phyloP scores from a whole-genome alignment of 2,797 vertebrate species.

The Coregonus suidteri region DNA sequence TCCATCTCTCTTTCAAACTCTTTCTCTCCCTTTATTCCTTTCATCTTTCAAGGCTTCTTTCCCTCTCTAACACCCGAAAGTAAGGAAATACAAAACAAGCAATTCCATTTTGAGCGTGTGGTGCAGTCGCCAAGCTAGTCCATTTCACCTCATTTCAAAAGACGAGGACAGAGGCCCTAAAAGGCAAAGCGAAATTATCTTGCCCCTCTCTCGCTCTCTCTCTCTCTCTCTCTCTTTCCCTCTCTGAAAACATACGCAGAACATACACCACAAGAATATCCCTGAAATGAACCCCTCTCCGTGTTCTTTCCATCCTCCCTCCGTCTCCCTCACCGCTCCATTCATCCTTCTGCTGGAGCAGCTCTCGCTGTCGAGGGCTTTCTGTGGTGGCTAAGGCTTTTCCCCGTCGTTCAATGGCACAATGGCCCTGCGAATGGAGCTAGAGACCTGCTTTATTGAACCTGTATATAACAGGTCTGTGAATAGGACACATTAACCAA shows the following conservation, averaged over 20 bases:
- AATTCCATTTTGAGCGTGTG: too few species aligned
- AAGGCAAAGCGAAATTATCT: background rate
- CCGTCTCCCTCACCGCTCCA: background rate
- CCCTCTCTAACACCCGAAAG: background rate
- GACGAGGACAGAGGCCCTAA: background rate
- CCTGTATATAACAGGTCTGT: slow-evolving; percentile 72
- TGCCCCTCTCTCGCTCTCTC: background rate
- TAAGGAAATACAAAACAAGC: too few species aligned
- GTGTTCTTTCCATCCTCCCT: slow-evolving; percentile 39
- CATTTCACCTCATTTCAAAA: background rate
- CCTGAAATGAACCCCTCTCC: slow-evolving; percentile 23
- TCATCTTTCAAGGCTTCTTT: background rate
- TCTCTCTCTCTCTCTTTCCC: background rate
- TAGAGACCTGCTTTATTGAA: slow-evolving; percentile 75
- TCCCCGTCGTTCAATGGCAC: slow-evolving; percentile 67
- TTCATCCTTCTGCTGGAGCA: background rate
- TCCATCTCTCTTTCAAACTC: slow-evolving; percentile 17
- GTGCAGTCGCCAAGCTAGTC: background rate
- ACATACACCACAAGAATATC: background rate
- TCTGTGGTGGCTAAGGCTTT: slow-evolving; percentile 62
- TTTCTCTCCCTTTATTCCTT: background rate
- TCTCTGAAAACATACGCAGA: background rate
- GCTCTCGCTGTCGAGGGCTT: slow-evolving; percentile 28
- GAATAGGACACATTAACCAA: slow-evolving; percentile 76
- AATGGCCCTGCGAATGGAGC: slow-evolving; percentile 65